Evolutionary conservation across 2,113 vertebrate species (phyloP).

Genomic region (Isichthys henryi): DNA sequence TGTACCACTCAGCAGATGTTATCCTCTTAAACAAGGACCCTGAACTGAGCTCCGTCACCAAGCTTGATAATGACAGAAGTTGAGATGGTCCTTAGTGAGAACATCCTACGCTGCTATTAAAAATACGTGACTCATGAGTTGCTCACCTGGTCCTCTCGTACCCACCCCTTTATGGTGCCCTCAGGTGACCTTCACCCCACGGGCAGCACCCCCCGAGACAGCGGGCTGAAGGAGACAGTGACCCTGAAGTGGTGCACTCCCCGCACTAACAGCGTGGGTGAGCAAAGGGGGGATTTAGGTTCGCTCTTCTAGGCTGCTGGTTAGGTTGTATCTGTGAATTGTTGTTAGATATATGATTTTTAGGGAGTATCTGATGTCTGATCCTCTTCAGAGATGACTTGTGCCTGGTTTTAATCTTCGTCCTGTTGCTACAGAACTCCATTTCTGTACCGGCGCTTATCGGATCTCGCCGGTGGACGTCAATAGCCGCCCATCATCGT

Average conservation of each 20-base stretch:
- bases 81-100: background rate
- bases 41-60: background rate
- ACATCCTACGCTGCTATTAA: background rate
- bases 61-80: background rate
- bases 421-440: slow-evolving; percentile 69
- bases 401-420: background rate
- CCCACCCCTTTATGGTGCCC: background rate
- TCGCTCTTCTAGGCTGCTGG: background rate
- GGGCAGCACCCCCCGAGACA: slow-evolving; percentile 76
- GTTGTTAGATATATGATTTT: background rate
- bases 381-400: background rate
- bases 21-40: background rate
- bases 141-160: background rate
- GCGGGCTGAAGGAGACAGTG: slow-evolving; percentile 84
- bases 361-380: background rate
- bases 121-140: background rate
- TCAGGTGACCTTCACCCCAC: slow-evolving; percentile 79
- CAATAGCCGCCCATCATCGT: slow-evolving; percentile 96
- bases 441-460: slow-evolving; percentile 94
- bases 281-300: background rate
- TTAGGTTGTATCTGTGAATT: background rate
- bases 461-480: slow-evolving; percentile 96
- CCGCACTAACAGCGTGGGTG: slow-evolving; percentile 90
- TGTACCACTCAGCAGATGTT: background rate
- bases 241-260: slow-evolving; percentile 98